phyloP scores from a whole-genome alignment of 2,113 vertebrate species.

The Sisor rabdophorus region DNA sequence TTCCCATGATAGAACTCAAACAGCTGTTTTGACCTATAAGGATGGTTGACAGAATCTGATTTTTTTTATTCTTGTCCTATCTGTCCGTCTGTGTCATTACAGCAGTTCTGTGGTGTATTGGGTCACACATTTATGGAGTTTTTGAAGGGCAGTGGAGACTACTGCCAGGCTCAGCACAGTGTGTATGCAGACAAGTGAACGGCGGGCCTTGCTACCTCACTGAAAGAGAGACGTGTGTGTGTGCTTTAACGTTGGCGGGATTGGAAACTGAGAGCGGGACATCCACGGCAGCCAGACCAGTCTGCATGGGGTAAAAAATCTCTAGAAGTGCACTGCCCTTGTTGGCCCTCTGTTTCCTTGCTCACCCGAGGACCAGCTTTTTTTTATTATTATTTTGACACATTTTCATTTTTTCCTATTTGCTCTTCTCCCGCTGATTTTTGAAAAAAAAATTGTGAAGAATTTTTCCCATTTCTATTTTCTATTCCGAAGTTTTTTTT shows the following conservation, averaged over 20 bases:
- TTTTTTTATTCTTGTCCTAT: conserved; percentile 7
- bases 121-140: conserved; percentile 99
- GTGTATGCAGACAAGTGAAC: conserved; percentile 99
- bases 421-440: conserved; percentile 27
- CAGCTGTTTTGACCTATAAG: neutral
- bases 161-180: conserved; percentile 99
- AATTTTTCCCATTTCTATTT: conserved; percentile 68
- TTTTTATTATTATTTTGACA: conserved; percentile 73
- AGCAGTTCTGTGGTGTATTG: conserved; percentile 99
- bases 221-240: conserved; percentile 72
- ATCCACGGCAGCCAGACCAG: conserved; percentile 80
- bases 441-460: conserved; percentile 32
- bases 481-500: conserved; percentile 58
- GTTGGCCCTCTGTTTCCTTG: conserved; percentile 78
- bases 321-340: conserved; percentile 88
- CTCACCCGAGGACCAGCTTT: conserved; percentile 90
- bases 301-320: conserved; percentile 97
- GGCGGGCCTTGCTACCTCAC: conserved; percentile 85
- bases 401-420: conserved; percentile 51
- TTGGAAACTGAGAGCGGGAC: conserved; percentile 74
- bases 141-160: conserved; percentile 99
- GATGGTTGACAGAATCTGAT: neutral
- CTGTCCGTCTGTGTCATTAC: conserved; percentile 52
- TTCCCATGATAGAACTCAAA: neutral
- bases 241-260: conserved; percentile 73